Conservation (phyloP, 2,797 vertebrate species). For the Diceros bicornis region DNA sequence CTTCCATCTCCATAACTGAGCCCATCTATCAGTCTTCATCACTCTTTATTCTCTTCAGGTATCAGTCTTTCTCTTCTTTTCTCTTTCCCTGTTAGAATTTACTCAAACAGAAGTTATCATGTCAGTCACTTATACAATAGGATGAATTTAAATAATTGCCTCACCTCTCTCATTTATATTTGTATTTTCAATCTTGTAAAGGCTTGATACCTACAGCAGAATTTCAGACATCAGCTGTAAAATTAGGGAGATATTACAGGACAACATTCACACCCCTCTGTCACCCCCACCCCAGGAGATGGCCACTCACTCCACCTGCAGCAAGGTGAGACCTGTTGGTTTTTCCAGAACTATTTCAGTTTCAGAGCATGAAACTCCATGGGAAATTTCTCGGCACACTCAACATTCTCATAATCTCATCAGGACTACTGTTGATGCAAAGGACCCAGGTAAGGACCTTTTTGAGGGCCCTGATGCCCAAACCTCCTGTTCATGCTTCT, state of each 20-base stretch:
- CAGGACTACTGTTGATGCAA: neutral
- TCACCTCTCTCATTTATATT: neutral
- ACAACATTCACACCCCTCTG: neutral
- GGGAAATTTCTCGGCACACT: neutral
- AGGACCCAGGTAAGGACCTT: neutral
- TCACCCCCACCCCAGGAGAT: neutral
- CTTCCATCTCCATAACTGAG: neutral
- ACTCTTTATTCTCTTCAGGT: neutral
- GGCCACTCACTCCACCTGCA: neutral
- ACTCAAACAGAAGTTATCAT: conserved; percentile 48
- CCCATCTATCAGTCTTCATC: conserved; percentile 13
- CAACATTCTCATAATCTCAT: neutral
- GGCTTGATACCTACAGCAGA: neutral
- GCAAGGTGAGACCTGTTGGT: neutral
- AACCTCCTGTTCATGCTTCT: neutral
- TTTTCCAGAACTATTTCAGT: conserved; percentile 10
- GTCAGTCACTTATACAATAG: neutral
- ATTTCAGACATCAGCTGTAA: conserved; percentile 6
- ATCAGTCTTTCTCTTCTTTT: conserved; percentile 50
- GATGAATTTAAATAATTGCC: conserved; percentile 63
- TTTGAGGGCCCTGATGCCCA: neutral
- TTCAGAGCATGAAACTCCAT: neutral
- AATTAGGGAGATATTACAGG: neutral
- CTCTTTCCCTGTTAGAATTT: conserved; percentile 32
- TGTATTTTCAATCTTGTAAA: conserved; percentile 46